Evolutionary conservation across 2,113 vertebrate genomes (phyloP), one percentile per base, ranked within the genome.

Genomic region (Megaceryle maxima): DNA sequence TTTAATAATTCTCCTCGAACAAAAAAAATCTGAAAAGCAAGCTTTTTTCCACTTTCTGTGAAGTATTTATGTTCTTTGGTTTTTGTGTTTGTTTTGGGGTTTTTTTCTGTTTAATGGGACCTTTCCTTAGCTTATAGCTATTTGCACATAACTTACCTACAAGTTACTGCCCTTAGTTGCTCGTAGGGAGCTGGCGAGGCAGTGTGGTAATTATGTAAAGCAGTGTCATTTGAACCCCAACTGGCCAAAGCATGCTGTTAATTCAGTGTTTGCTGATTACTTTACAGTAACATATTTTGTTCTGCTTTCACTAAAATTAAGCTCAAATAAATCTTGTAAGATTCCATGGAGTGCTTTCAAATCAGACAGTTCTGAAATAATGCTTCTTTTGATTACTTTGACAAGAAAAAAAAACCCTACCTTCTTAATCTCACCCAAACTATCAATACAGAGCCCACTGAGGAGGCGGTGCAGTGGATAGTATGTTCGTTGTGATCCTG

Each of bases 361-460:
- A 63, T 72, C 7, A 8, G 22, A 14, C 24, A 43, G 16, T 72
- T 86, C 26, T 53, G 10, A 70, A 83, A 62, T 60, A 31, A 64
- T 14, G 5, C 39, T 68, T 85, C 1, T 46, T 79, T 70, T 83
- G 28, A 63, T 85, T 83, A 46, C 22, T 53, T 13, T 78, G 75
- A 13, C 3, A 63, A 56, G 15, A 22, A 17, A 25, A 17, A 25
- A 44, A 91, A 66, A 48, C 0, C 39, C 19, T 56, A 31, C 3
- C 6, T 59, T 56, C 24, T 57, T 59, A 69, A 85, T 67, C 10
- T 66, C 44, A 79, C 64, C 8, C 3, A 33, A 43, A 16, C 57
- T 69, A 37, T 56, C 72, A 59, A 55, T 67, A n/a, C 17, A 44
- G 59, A 25, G 50, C 0, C 0, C 5, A 4, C 7, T 33, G 50